Conservation (phyloP, 1,140 invertebrate genomes). For the Camponotus floridanus region DNA sequence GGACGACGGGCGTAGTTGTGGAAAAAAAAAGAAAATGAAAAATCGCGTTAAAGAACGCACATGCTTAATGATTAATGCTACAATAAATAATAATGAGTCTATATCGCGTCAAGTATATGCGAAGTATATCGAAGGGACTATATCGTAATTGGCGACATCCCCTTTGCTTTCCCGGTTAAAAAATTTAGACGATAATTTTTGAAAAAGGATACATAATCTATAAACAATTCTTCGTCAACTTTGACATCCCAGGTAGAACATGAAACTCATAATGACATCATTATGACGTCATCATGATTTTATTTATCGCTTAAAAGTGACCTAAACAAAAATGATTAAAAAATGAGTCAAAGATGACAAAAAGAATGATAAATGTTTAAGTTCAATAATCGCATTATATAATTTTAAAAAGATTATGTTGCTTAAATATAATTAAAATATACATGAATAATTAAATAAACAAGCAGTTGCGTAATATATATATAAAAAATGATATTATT, state of each 20-base stretch:
- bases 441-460: no score
- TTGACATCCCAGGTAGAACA: not conserved
- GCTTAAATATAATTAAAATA: no score
- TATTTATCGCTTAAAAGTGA: no score
- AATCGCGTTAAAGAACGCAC: constrained; percentile 15
- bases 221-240: constrained; percentile 18
- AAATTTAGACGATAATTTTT: not conserved
- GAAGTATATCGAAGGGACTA: constrained; percentile 59
- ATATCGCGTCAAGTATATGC: constrained; percentile 70
- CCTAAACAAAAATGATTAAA: no score
- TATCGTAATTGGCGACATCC: constrained; percentile 35
- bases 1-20: constrained; percentile 57
- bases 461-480: no score
- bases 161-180: constrained; percentile 23
- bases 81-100: constrained; percentile 79
- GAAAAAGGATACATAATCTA: not conserved
- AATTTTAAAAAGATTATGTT: no score
- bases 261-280: no score
- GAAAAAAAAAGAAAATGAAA: constrained; percentile 34
- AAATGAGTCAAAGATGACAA: no score
- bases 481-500: no score
- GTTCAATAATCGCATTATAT: no score
- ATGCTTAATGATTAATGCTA: constrained; percentile 73
- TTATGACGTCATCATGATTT: no score
- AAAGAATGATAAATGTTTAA: no score